A percentile compares a stretch with the other conserved stretches of the same genome.
phyloP scores from a whole-genome alignment of 2,888 invertebrate genomes.

The Asteroscopus sphinx region DNA sequence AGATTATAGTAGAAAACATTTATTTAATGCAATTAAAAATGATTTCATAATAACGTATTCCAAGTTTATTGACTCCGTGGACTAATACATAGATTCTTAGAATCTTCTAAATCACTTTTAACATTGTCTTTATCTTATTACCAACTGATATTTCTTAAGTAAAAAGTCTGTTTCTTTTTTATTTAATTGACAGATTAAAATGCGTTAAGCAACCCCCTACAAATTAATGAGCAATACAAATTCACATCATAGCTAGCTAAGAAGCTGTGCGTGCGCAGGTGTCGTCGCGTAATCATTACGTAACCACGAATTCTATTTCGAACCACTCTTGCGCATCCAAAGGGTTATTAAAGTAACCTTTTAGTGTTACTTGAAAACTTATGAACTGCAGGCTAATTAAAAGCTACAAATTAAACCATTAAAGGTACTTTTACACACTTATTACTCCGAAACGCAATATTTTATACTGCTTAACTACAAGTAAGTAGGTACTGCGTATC shows the following conservation, averaged over 20 bases:
- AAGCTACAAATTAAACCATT: background rate
- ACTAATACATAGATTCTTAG: background rate
- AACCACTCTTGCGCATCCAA: slow-evolving; percentile 50
- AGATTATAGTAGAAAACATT: background rate
- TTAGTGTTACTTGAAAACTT: slow-evolving; percentile 28
- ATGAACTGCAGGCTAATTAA: slow-evolving; percentile 8
- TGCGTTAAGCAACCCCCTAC: slow-evolving; percentile 23
- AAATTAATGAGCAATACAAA: slow-evolving; percentile 53
- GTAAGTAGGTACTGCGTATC: background rate
- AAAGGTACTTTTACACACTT: too few relatives aligned
- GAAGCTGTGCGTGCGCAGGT: slow-evolving; percentile 48
- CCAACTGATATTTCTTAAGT: background rate
- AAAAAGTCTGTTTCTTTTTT: too few relatives aligned
- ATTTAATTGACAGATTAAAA: slow-evolving; percentile 33
- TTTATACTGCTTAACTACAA: too few relatives aligned
- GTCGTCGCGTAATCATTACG: slow-evolving; percentile 61
- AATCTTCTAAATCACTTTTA: background rate
- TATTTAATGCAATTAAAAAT: background rate
- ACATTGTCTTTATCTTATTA: background rate
- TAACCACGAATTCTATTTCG: slow-evolving; percentile 58
- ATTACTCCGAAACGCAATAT: too few relatives aligned
- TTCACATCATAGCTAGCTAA: slow-evolving; percentile 42
- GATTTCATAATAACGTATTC: background rate
- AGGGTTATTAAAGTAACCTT: slow-evolving; percentile 38
- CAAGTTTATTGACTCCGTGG: background rate